Conservation (phyloP, 1,140 invertebrate species). For the Cheumatopsyche charites region DNA sequence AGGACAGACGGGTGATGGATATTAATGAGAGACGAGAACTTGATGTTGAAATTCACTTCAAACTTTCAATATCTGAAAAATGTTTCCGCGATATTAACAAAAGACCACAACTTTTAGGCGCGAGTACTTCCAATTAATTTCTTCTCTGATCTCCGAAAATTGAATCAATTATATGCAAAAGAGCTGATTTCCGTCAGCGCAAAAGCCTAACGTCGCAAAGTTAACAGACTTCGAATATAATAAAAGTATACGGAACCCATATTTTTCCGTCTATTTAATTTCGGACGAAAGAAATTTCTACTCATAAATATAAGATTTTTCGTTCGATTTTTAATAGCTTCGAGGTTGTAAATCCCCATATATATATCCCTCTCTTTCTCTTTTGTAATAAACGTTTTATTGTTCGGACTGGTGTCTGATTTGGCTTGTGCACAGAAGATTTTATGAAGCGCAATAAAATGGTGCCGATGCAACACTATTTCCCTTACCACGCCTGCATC, state of each 20-base stretch:
- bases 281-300: not conserved
- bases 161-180: constrained; percentile 10
- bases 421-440: constrained; percentile 15
- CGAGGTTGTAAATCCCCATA: not conserved
- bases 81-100: constrained; percentile 19
- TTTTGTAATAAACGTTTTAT: constrained; percentile 28
- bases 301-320: constrained; percentile 8
- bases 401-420: constrained; percentile 30
- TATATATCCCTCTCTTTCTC: not conserved
- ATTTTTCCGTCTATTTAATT: not conserved
- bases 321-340: not conserved
- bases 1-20: constrained; percentile 43
- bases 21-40: constrained; percentile 40
- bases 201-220: not conserved
- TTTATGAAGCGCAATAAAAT: constrained; percentile 33
- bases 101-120: constrained; percentile 1
- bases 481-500: not conserved
- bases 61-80: constrained; percentile 36
- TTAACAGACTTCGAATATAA: not conserved
- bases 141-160: constrained; percentile 11
- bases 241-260: not conserved
- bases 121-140: constrained; percentile 20
- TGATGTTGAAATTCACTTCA: constrained; percentile 36
- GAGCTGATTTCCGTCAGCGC: not conserved
- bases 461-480: constrained; percentile 38